Evolutionary conservation across 2,888 invertebrate species (phyloP), one percentile per base, ranked within the genome.

Genomic region (Notodonta dromedarius): DNA sequence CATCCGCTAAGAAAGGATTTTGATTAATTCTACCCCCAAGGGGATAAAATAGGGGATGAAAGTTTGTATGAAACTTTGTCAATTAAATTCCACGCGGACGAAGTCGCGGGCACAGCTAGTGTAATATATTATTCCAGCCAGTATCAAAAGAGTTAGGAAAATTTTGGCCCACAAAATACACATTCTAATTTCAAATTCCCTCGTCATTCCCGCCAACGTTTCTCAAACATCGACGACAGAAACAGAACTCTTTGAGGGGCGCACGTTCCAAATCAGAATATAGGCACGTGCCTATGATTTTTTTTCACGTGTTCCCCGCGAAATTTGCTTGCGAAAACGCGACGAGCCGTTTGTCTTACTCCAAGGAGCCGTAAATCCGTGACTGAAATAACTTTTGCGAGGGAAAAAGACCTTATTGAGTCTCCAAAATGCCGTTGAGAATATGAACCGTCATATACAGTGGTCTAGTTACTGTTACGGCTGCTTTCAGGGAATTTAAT

Each of bases 331-430:
- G 83, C 81, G 78, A 80, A 81, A 79, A 75, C 65, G 77, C 77
- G 77, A 75, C 81, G 75, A 74, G 77, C 77, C 83, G 81, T 83
- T 87, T 86, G 84, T 87, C 83, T 86, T 83, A 84, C 83, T 80
- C 75, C 75, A 76, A 72, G 81, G 78, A 75, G 74, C 80, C 74
- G 84, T 82, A 83, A 87, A 86, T 85, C 80, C 87, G 87, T 88
- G 88, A 88, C 87, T 85, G 75, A 87, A 87, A 88, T 88, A 85
- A 81, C 76, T 75, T 54, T 70, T 71, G 72, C 70, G 71, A 74
- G 63, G 68, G 70, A 68, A 70, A 71, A 76, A 75, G 76, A 73
- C 76, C 76, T 83, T 82, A 80, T 82, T 82, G 83, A 80, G 79
- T 79, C 7, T 73, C 69, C 63, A 63, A 75, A 70, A 80, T 69